Evolutionary conservation across 2,888 invertebrate genomes (phyloP).

Genomic region (Alentia gelatinosa): DNA sequence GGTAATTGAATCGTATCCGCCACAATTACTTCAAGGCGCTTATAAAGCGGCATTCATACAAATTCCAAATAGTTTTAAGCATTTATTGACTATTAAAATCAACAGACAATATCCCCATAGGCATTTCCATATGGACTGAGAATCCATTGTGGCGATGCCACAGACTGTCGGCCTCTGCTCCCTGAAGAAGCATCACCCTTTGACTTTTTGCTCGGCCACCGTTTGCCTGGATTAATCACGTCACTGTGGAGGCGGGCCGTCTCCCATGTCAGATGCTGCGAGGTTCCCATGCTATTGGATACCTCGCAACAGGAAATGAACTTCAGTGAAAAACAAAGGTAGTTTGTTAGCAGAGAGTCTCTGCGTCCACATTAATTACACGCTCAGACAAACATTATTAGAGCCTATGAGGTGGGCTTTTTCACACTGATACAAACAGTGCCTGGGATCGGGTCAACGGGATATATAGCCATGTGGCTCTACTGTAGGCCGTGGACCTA

Average conservation of each 20-base stretch:
- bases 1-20: too few species aligned
- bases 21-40: too few species aligned
- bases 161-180: too few species aligned
- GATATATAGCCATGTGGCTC: not conserved
- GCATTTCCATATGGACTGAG: too few species aligned
- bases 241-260: not conserved
- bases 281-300: not conserved
- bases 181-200: not conserved
- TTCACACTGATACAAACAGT: not conserved
- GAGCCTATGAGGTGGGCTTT: not conserved
- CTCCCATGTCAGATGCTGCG: not conserved
- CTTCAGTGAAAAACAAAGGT: not conserved
- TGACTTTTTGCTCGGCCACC: not conserved
- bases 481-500: too few species aligned
- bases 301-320: not conserved
- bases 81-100: too few species aligned
- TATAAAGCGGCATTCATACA: too few species aligned
- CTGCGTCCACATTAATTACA: not conserved
- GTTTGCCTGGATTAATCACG: not conserved
- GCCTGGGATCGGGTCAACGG: not conserved
- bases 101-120: too few species aligned
- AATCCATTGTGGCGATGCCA: too few species aligned
- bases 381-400: conserved; percentile 27
- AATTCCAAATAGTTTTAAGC: too few species aligned
- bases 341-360: not conserved